These are phyloP conservation scores for Copidosoma floridanum DNA, from an alignment of 1,140 invertebrate genomes.

Conservation along the genomic window DNA sequence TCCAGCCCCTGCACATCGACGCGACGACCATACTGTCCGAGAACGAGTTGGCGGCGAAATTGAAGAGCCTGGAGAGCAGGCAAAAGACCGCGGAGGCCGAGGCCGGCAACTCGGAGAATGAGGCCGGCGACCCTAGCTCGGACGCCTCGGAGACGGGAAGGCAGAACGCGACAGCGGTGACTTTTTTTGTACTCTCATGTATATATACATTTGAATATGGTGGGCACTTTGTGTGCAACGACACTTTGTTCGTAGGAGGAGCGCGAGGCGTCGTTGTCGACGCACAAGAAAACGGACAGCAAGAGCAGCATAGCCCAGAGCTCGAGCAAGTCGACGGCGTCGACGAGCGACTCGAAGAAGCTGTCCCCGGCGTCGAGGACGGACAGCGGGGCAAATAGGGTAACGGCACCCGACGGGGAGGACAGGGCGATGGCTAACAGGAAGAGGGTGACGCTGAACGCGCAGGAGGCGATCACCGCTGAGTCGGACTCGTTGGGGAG, in stretches of 20 bases:
- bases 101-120: slow-evolving; percentile 17
- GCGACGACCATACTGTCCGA: slow-evolving; percentile 24
- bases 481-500: slow-evolving; percentile 45
- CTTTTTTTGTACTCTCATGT: background rate
- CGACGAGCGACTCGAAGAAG: slow-evolving; percentile 20
- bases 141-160: slow-evolving; percentile 10
- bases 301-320: slow-evolving; percentile 18
- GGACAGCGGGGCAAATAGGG: slow-evolving; percentile 30
- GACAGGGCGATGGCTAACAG: background rate
- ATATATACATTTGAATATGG: no score
- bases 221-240: no score
- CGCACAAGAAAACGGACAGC: slow-evolving; percentile 23
- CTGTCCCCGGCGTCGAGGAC: slow-evolving; percentile 21
- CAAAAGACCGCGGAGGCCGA: slow-evolving; percentile 6
- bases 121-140: background rate
- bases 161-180: no score
- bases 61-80: slow-evolving; percentile 10
- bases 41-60: slow-evolving; percentile 10
- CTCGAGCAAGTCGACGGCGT: slow-evolving; percentile 6
- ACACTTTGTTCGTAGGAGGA: no score
- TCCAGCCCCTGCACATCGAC: slow-evolving; percentile 49
- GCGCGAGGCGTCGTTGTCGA: background rate
- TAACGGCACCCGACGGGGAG: slow-evolving; percentile 8
- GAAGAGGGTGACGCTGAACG: background rate
- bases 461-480: background rate